Conservation (phyloP, 2,797 vertebrate species). For the Cuculus canorus region DNA sequence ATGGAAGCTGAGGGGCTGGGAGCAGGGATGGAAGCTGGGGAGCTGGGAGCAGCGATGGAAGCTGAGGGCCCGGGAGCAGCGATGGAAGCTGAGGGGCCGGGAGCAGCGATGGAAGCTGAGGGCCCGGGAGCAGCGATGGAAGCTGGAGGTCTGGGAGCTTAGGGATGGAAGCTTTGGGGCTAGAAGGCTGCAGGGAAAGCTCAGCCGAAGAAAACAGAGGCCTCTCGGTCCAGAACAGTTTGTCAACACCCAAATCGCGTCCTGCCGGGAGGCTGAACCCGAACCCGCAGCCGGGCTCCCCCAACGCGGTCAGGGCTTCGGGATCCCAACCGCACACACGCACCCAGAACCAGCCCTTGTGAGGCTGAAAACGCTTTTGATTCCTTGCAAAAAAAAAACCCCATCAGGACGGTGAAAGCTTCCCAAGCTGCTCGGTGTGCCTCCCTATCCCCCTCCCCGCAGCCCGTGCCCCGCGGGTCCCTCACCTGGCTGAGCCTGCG, state of each 20-base stretch:
- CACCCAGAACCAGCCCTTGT: no score
- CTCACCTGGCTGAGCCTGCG: slow-evolving; percentile 24
- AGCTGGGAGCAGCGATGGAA: no score
- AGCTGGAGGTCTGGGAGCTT: no score
- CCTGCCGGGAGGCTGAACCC: background rate
- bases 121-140: no score
- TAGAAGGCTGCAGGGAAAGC: background rate
- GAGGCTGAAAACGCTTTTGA: background rate
- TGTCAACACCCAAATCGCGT: background rate
- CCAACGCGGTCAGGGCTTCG: accelerated
- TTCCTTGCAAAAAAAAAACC: background rate
- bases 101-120: no score
- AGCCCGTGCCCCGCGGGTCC: no score
- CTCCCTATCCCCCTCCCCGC: accelerated
- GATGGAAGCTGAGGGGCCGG: no score
- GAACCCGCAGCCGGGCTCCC: background rate
- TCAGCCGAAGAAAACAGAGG: background rate
- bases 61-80: no score
- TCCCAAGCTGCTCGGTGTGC: background rate
- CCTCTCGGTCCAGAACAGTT: background rate
- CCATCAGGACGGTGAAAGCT: background rate
- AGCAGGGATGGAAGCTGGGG: no score
- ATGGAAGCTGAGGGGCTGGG: no score
- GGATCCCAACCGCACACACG: background rate
- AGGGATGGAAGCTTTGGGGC: background rate